Evolutionary conservation across 2,113 vertebrate genomes (phyloP).

Genomic region (Psophia crepitans): DNA sequence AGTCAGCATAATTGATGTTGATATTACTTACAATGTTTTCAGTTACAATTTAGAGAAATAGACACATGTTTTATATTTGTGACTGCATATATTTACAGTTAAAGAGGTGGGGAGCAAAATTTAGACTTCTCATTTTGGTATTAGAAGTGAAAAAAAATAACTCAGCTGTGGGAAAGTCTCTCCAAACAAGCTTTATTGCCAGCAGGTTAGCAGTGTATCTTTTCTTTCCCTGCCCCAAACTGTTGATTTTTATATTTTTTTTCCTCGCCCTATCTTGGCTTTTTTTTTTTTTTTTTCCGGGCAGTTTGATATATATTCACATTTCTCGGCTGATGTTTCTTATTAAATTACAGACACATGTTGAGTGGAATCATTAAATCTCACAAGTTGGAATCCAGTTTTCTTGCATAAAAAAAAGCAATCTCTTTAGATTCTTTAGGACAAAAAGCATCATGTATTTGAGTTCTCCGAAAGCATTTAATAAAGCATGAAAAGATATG

Average conservation of each 20-base stretch:
- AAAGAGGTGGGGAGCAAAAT: not conserved
- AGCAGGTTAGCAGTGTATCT: slow-evolving; percentile 65
- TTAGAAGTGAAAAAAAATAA: not conserved
- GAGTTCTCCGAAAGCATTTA: slow-evolving; percentile 85
- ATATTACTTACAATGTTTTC: slow-evolving; percentile 7
- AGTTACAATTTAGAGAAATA: not conserved
- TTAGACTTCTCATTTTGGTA: not conserved
- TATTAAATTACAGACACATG: slow-evolving; percentile 86
- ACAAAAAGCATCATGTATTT: slow-evolving; percentile 86
- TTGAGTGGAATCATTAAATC: slow-evolving; percentile 88
- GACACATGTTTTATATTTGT: not conserved
- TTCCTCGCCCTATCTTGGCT: slow-evolving; percentile 45
- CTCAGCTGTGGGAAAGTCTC: slow-evolving; percentile 48
- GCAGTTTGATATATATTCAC: slow-evolving; percentile 75
- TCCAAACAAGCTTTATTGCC: slow-evolving; percentile 45
- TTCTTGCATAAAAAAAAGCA: slow-evolving; percentile 54
- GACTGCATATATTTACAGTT: not conserved
- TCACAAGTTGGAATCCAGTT: slow-evolving; percentile 76
- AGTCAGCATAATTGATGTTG: not conserved
- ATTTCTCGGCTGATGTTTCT: slow-evolving; percentile 78
- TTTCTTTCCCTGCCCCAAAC: not conserved
- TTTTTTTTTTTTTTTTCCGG: slow-evolving; percentile 7
- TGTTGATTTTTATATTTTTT: not conserved
- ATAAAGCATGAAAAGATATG: slow-evolving; percentile 98
- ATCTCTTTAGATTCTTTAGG: slow-evolving; percentile 73